phyloP scores from a whole-genome alignment of 23 tunicate genomes.

The Ascidia mentula region DNA sequence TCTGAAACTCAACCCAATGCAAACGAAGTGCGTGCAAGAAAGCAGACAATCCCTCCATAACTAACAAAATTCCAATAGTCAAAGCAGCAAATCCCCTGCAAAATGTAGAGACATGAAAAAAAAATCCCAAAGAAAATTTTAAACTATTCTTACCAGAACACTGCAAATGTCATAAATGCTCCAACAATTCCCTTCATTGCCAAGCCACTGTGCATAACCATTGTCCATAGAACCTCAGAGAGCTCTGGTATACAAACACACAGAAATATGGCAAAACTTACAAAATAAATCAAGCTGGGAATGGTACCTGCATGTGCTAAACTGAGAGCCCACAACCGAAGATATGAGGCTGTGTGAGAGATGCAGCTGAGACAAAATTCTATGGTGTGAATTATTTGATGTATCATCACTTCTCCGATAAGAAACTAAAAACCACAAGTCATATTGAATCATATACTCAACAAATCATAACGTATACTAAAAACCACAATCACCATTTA shows the following conservation, averaged over 20 bases:
- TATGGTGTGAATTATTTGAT: conserved; percentile 90
- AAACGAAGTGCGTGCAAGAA: conserved; percentile 84
- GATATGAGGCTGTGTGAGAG: conserved; percentile 94
- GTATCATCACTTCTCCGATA: conserved; percentile 66
- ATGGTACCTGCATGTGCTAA: conserved; percentile 89
- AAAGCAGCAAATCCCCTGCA: conserved; percentile 55
- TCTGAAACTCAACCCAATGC: conserved; percentile 79
- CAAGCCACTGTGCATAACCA: conserved; percentile 77
- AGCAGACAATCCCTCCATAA: conserved; percentile 89
- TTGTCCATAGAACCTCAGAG: conserved; percentile 87
- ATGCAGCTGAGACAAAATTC: conserved; percentile 96
- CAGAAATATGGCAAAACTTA: too few relatives aligned
- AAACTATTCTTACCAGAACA: conserved; percentile 43
- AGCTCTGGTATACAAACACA: conserved; percentile 35
- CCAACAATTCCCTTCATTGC: conserved; percentile 21
- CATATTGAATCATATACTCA: background rate
- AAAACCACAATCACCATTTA: too few relatives aligned
- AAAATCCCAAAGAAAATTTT: background rate
- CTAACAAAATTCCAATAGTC: conserved; percentile 58
- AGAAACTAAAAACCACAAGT: conserved; percentile 39
- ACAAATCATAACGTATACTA: too few relatives aligned
- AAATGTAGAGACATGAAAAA: background rate
- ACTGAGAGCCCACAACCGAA: conserved; percentile 95
- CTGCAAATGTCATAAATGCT: conserved; percentile 10
- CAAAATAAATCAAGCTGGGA: background rate